Evolutionary conservation across 2,888 invertebrate species (phyloP).

Genomic region (Nasonovia ribisnigri): DNA sequence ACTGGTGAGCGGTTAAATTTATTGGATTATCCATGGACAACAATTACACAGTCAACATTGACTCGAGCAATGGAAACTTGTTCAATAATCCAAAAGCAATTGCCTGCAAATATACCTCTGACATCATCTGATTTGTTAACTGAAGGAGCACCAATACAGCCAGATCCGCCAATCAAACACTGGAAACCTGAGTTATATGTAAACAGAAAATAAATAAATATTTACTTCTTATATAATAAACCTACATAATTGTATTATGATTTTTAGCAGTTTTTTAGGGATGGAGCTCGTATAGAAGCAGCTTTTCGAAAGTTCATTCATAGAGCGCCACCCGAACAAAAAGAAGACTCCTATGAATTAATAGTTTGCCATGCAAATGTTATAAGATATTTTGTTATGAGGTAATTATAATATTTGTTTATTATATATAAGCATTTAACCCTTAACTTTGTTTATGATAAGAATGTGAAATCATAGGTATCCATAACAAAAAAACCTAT

Average conservation of each 20-base stretch:
- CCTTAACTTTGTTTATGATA: not conserved
- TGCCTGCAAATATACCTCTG: slow-evolving; percentile 74
- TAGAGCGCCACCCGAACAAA: slow-evolving; percentile 85
- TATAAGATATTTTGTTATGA: slow-evolving; percentile 93
- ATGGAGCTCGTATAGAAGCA: slow-evolving; percentile 94
- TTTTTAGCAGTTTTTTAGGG: slow-evolving; percentile 89
- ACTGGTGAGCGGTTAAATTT: slow-evolving; percentile 87
- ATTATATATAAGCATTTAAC: not conserved
- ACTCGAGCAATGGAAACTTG: slow-evolving; percentile 93
- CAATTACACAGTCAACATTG: slow-evolving; percentile 91
- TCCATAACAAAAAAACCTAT: not conserved
- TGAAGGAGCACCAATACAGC: slow-evolving; percentile 95
- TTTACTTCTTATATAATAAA: not conserved
- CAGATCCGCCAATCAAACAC: slow-evolving; percentile 89
- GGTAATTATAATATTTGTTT: slow-evolving; percentile 73
- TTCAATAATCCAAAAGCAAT: slow-evolving; percentile 80
- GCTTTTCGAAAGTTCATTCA: slow-evolving; percentile 95
- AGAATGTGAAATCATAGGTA: not conserved
- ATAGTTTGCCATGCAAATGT: slow-evolving; percentile 98
- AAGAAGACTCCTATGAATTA: slow-evolving; percentile 86
- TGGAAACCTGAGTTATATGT: slow-evolving; percentile 89
- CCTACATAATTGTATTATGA: slow-evolving; percentile 52
- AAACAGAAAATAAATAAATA: slow-evolving; percentile 69
- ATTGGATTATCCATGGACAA: slow-evolving; percentile 83
- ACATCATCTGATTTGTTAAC: slow-evolving; percentile 82